Evolutionary conservation across 2,797 vertebrate species (phyloP), one percentile per base, ranked within the genome.

Genomic region (Pseudotriccus pelzelni): DNA sequence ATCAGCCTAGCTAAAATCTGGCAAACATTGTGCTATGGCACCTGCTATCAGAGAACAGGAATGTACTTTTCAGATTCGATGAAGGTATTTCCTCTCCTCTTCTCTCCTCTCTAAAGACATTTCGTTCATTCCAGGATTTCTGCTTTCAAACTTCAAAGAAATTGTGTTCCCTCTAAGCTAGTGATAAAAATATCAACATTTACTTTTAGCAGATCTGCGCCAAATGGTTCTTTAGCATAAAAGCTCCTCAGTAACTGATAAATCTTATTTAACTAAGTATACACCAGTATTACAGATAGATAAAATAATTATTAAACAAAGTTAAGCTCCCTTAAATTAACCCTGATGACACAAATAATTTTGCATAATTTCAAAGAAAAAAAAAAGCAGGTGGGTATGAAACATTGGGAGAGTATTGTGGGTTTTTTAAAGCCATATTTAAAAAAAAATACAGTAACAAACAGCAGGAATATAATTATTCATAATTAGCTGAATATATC

Each of bases 71-170:
- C 79, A 91, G 78, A 86, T 89, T 85, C 89, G 63, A 87, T 84
- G 74, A 84, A 92, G 52, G 50, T 93, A 73, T 90, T 93, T 66
- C 52, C 25, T 66, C 68, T 91, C 64, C 46, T 81, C 59, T 12
- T 23, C 49, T 23, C 44, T 63, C 41, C 37, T 55, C n/a, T 72
- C 55, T 60, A 62, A 90, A 90, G 58, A 73, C 36, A 52, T 59
- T 84, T 90, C 82, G 76, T 43, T 87, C 91, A 89, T 87, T 84
- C 95, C n/a, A 9, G 47, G 64, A 96, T 94, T 92, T 96, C 90
- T 90, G 49, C 53, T 93, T 94, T 80, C 69, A 88, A 46, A 76
- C 19, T 94, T 96, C 89, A 96, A 96, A 96, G 95, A 91, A 97
- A 88, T 52, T 93, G 70, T 90, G 34, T 24, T 96, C 10, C 36